Conservation (phyloP, 1,140 invertebrate species). For the Rhyacophila brunnea region DNA sequence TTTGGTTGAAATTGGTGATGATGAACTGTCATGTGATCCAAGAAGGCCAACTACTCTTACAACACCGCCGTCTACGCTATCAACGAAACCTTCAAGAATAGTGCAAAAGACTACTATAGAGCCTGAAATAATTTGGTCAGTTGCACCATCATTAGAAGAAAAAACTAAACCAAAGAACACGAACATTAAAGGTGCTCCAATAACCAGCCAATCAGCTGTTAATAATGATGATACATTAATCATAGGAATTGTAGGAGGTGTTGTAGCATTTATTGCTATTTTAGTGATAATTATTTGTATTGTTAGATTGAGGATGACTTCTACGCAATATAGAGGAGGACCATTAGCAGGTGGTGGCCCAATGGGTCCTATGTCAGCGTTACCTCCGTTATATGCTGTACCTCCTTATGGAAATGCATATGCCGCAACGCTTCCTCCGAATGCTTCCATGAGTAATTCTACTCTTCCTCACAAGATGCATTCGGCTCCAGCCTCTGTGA, state of each 20-base stretch:
- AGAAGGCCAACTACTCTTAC: constrained; percentile 57
- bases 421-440: constrained; percentile 49
- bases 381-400: constrained; percentile 50
- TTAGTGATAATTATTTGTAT: constrained; percentile 87
- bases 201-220: constrained; percentile 58
- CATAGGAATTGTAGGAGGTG: constrained; percentile 87
- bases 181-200: constrained; percentile 58
- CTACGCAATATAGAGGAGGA: constrained; percentile 65
- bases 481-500: constrained; percentile 56
- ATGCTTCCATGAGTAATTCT: constrained; percentile 53
- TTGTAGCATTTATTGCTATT: constrained; percentile 86
- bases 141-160: constrained; percentile 63
- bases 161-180: constrained; percentile 55
- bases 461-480: constrained; percentile 62
- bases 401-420: constrained; percentile 55
- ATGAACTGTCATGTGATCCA: constrained; percentile 75
- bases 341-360: constrained; percentile 58
- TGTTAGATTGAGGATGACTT: constrained; percentile 67
- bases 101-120: constrained; percentile 63
- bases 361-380: constrained; percentile 55
- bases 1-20: constrained; percentile 72
- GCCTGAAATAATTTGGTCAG: constrained; percentile 85
- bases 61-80: constrained; percentile 43
- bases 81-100: constrained; percentile 49
- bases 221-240: constrained; percentile 88